Evolutionary conservation across 2,888 invertebrate genomes (phyloP), one percentile per base, ranked within the genome.

Genomic region (Himalopsyche anomala): DNA sequence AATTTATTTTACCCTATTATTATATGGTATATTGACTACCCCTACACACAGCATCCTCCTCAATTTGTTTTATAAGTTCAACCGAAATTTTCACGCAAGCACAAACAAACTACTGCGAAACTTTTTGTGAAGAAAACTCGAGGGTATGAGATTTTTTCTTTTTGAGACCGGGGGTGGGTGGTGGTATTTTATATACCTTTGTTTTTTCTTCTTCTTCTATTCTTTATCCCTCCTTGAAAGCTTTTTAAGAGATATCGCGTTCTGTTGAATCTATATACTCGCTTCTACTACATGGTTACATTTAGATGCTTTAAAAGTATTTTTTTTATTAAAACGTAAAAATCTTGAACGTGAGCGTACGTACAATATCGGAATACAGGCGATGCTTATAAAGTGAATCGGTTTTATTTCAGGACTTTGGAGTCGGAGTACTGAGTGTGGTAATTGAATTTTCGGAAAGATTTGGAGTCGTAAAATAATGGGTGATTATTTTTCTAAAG

Each of bases 151-250:
- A 62, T 62, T 62, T 62, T 62, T 62, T 62, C 62, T 19, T 62
- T 62, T 62, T 62, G 19, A 15, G 2, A 19, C 19, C 15, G 62
- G 62, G 62, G n/a, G n/a, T 5, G 56, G n/a, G 56, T 56, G 56
- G 62, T n/a, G 28, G 62, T n/a, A 62, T 62, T 62, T 62, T 62
- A 62, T 62, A 62, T 62, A 19, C 62, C 62, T 62, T 62, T 62
- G 62, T 62, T 62, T 62, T 62, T 62, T 51, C 51, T 62, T 62
- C 62, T 62, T 62, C 62, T 62, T 62, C 62, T 62, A 19, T 62
- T 62, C 62, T 62, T 62, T 62, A 62, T 62, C 62, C 62, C 62
- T 62, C 28, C 62, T 62, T 62, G 62, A 62, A 62, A 62, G 62
- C 62, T 62, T 62, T 62, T 62, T 62, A 28, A 62, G 62, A 62